Conservation (phyloP, 2,797 vertebrate genomes). For the Macroramphosus scolopax region DNA sequence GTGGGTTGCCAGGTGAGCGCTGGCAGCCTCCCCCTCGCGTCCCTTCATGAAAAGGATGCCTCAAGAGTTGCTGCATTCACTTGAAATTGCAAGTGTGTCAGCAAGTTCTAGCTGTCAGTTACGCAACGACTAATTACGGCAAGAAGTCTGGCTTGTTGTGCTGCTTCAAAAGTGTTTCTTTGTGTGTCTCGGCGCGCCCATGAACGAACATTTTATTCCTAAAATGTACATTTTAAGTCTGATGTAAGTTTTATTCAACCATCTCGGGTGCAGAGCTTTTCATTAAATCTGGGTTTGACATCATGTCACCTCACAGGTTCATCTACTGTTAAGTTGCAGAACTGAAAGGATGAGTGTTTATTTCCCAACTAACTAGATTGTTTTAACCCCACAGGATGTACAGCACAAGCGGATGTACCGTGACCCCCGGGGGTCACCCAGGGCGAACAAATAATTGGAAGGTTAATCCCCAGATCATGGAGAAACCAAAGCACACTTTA, state of each 20-base stretch:
- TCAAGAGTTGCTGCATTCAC: slow-evolving; percentile 63
- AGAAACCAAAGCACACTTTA: slow-evolving; percentile 27
- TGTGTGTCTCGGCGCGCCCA: neutral
- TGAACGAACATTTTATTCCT: no score
- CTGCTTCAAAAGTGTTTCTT: slow-evolving; percentile 6
- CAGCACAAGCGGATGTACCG: slow-evolving; percentile 13
- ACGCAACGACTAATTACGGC: slow-evolving; percentile 69
- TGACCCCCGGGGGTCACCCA: no score
- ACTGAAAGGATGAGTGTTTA: no score
- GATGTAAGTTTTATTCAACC: no score
- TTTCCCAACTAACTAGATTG: no score
- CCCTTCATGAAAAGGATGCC: slow-evolving; percentile 52
- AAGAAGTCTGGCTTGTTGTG: slow-evolving; percentile 21
- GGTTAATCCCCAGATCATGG: slow-evolving; percentile 35
- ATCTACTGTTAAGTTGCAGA: no score
- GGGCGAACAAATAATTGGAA: no score
- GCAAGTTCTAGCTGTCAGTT: slow-evolving; percentile 71
- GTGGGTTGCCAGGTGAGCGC: slow-evolving; percentile 66
- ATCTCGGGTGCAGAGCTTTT: no score
- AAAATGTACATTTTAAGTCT: no score
- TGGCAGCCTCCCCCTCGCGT: slow-evolving; percentile 2
- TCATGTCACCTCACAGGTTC: no score
- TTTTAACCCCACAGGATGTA: slow-evolving; percentile 21
- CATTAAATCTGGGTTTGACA: no score
- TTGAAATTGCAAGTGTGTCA: slow-evolving; percentile 68